These are phyloP conservation scores for Meliscaeva auricollis DNA, from an alignment of 2,888 invertebrate species.

Conservation along the genomic window DNA sequence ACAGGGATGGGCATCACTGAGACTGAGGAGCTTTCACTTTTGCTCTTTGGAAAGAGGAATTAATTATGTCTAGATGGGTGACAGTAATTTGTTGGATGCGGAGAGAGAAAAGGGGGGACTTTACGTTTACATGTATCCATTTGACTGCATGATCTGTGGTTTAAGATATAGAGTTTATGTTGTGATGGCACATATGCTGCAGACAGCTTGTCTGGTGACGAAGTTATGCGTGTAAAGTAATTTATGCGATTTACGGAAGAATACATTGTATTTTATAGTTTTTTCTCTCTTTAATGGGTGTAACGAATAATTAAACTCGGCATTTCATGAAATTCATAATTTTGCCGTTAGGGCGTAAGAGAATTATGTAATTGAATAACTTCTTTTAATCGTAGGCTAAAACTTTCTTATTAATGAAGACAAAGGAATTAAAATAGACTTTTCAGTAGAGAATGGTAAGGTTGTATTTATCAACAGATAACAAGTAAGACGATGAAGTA, in stretches of 20 bases:
- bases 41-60: slow-evolving; percentile 48
- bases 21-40: slow-evolving; percentile 74
- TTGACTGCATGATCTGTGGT: slow-evolving; percentile 34
- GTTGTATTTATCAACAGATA: too few relatives aligned
- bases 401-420: too few relatives aligned
- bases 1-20: slow-evolving; percentile 38
- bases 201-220: slow-evolving; percentile 33
- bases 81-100: slow-evolving; percentile 58
- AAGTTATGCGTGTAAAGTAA: not conserved
- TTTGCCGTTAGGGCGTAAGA: not conserved
- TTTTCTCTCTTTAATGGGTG: not conserved
- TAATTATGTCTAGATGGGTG: slow-evolving; percentile 59
- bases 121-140: slow-evolving; percentile 53
- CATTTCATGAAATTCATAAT: not conserved
- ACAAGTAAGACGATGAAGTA: too few relatives aligned
- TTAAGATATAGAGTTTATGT: slow-evolving; percentile 29
- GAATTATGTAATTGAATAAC: too few relatives aligned
- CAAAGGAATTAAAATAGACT: too few relatives aligned
- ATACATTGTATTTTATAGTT: not conserved
- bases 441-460: too few relatives aligned
- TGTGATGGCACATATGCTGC: not conserved
- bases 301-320: not conserved
- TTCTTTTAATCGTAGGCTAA: too few relatives aligned
- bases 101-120: slow-evolving; percentile 33
- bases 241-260: not conserved